A percentile compares a stretch with the other conserved stretches of the same genome.
phyloP scores from a whole-genome alignment of 2,113 vertebrate species.

The Lynx canadensis region DNA sequence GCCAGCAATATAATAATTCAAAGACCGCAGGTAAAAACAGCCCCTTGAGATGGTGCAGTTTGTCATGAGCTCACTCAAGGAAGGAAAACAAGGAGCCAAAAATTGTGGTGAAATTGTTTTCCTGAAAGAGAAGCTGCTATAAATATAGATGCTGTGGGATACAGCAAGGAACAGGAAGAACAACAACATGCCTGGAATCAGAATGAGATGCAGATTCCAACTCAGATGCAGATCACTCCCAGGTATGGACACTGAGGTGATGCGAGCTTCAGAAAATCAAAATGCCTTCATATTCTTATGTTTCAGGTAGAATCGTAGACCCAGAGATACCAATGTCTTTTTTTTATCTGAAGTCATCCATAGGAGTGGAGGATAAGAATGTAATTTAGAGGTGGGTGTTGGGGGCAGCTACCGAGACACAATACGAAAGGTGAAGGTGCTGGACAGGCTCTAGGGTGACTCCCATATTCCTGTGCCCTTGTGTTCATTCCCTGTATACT shows the following conservation, averaged over 20 bases:
- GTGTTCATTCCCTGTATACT: background rate
- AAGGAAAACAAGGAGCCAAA: constrained; percentile 68
- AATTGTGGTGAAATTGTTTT: constrained; percentile 62
- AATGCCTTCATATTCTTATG: background rate
- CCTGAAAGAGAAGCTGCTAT: constrained; percentile 49
- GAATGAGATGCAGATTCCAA: background rate
- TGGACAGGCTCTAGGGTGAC: background rate
- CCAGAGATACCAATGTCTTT: background rate
- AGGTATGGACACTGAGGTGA: background rate
- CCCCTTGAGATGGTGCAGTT: background rate
- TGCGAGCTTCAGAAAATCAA: background rate
- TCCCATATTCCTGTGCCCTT: background rate
- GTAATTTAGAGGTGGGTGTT: background rate
- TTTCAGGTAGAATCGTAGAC: background rate
- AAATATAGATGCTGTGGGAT: constrained; percentile 57
- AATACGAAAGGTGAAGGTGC: background rate
- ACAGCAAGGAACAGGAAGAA: background rate
- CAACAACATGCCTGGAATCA: background rate
- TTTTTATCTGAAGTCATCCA: background rate
- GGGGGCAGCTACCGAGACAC: background rate
- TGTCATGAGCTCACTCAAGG: constrained; percentile 37
- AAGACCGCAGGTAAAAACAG: constrained; percentile 52
- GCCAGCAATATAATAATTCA: constrained; percentile 44
- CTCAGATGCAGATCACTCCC: background rate
- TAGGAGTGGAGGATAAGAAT: background rate